phyloP scores from a whole-genome alignment of 2,797 vertebrate genomes.

The Tapirus indicus region DNA sequence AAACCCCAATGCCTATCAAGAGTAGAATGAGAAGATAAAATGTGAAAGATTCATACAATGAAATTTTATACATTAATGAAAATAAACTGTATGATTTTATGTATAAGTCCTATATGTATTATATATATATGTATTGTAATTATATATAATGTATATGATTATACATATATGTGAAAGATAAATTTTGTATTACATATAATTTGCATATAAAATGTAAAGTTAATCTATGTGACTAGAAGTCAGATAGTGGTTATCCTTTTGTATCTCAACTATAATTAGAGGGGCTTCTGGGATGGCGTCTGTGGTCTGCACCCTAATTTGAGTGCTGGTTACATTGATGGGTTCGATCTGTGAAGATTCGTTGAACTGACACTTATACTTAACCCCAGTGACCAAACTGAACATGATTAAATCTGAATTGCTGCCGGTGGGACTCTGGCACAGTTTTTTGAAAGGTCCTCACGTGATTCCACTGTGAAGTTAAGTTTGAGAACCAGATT shows the following conservation, averaged over 20 bases:
- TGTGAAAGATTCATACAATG: not conserved
- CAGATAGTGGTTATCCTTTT: not conserved
- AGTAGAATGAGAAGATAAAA: not conserved
- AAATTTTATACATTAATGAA: not conserved
- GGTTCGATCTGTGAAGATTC: not conserved
- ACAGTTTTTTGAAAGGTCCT: not conserved
- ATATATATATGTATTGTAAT: too few species aligned
- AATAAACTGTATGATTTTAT: not conserved
- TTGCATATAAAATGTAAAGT: not conserved
- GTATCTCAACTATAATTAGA: not conserved
- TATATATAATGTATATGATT: too few species aligned
- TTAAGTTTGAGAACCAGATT: not conserved
- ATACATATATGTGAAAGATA: rapidly evolving
- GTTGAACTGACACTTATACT: not conserved
- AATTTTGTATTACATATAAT: not conserved
- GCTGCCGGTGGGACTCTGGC: not conserved
- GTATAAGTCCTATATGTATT: not conserved
- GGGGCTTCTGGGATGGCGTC: not conserved
- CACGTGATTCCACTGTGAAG: not conserved
- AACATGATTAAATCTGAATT: not conserved
- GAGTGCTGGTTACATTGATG: not conserved
- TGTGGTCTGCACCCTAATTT: not conserved
- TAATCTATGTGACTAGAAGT: not conserved
- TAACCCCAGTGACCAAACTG: not conserved
- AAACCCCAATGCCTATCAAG: not conserved